phyloP scores from a whole-genome alignment of 1,140 invertebrate genomes.

The Ips nitidus region DNA sequence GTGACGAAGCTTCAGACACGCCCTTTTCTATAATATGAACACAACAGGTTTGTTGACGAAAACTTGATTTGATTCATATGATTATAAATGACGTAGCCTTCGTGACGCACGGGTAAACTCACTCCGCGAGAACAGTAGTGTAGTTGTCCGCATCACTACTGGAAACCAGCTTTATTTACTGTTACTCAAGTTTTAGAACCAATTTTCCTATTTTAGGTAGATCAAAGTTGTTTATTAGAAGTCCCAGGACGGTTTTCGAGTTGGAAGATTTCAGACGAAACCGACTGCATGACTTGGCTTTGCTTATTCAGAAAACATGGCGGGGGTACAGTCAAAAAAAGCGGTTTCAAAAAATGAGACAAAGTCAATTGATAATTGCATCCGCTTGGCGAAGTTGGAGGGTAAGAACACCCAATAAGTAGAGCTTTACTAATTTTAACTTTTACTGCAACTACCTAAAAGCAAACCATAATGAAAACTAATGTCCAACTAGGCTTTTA shows the following conservation, averaged over 20 bases:
- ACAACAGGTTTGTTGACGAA: too few species aligned
- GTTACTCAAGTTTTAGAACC: too few species aligned
- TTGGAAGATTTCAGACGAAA: conserved; percentile 77
- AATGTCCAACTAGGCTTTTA: conserved; percentile 3
- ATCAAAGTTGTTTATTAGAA: conserved; percentile 74
- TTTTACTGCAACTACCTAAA: conserved; percentile 23
- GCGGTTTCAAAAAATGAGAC: conserved; percentile 60
- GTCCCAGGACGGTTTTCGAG: conserved; percentile 75
- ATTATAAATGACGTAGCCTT: too few species aligned
- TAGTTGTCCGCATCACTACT: too few species aligned
- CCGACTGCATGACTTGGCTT: conserved; percentile 73
- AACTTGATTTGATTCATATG: too few species aligned
- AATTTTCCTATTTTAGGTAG: conserved; percentile 43
- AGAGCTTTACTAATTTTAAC: background rate
- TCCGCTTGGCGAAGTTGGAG: conserved; percentile 73
- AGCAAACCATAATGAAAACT: conserved; percentile 12
- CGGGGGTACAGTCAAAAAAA: conserved; percentile 66
- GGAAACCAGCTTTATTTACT: too few species aligned
- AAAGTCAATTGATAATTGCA: conserved; percentile 72
- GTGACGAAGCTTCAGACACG: too few species aligned
- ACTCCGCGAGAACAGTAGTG: too few species aligned
- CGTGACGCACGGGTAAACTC: too few species aligned
- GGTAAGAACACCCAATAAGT: conserved; percentile 56
- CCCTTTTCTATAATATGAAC: too few species aligned
- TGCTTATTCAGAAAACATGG: conserved; percentile 77